These are phyloP conservation scores for Podargus strigoides DNA, from an alignment of 2,797 vertebrate species.

Conservation along the genomic window DNA sequence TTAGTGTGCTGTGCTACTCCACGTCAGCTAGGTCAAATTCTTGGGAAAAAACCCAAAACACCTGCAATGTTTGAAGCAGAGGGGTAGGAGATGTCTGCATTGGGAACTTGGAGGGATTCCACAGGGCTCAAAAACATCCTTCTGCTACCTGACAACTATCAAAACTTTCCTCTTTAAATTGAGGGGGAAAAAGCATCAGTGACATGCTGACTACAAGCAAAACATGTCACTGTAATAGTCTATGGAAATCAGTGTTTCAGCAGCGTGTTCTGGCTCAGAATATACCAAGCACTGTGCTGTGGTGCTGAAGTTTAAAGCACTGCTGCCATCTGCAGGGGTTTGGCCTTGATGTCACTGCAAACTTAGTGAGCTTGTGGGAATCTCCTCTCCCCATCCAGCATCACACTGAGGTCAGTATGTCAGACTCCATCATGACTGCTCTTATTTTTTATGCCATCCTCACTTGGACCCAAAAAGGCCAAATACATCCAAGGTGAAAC, in stretches of 20 bases:
- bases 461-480: neutral
- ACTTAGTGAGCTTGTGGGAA: neutral
- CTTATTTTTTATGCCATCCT: neutral
- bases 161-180: neutral
- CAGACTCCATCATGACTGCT: fast-evolving
- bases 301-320: slow-evolving; percentile 57
- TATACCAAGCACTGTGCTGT: neutral
- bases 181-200: neutral
- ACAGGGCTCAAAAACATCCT: neutral
- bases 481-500: neutral
- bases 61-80: neutral
- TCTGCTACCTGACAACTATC: neutral
- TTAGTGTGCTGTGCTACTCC: neutral
- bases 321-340: slow-evolving; percentile 77
- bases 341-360: neutral
- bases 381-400: neutral
- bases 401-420: fast-evolving
- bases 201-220: neutral
- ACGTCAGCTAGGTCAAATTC: neutral
- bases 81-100: neutral
- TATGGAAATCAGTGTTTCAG: neutral
- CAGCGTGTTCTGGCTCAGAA: neutral
- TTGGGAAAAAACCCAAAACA: neutral
- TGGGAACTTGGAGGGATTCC: neutral
- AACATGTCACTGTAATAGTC: neutral